A percentile compares a stretch with the other conserved stretches of the same genome.
Conservation (phyloP, 2,113 vertebrate genomes). For the Onychorhynchus coronatus region DNA sequence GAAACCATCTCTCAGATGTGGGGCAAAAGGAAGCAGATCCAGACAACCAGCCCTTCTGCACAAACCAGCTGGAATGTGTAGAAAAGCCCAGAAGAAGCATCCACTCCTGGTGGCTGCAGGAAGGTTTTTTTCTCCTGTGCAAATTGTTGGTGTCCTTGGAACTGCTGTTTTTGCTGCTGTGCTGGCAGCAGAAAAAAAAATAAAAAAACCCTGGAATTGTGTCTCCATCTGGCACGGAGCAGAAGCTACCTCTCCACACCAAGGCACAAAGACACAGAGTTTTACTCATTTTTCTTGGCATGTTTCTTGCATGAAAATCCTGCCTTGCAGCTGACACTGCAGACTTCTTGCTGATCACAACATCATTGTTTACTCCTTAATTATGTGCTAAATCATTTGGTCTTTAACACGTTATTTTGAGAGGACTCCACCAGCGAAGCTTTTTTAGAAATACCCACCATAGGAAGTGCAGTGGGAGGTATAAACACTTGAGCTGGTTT, state of each 20-base stretch:
- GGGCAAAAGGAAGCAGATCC: not conserved
- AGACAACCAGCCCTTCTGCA: not conserved
- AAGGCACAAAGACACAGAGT: not conserved
- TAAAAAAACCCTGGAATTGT: not conserved
- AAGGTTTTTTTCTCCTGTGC: not conserved
- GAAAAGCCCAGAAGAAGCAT: not conserved
- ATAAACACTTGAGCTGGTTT: not conserved
- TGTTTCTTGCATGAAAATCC: not conserved
- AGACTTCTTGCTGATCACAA: not conserved
- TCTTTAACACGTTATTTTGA: not conserved
- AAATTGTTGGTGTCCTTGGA: not conserved
- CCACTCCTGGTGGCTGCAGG: not conserved
- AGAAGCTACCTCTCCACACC: not conserved
- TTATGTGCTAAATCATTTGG: constrained; percentile 32
- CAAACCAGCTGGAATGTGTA: not conserved
- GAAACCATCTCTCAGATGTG: accelerated
- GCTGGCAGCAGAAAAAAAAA: not conserved
- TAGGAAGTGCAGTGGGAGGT: not conserved
- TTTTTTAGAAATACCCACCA: not conserved
- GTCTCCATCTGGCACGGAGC: not conserved
- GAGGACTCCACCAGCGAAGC: not conserved
- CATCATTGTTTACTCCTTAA: not conserved
- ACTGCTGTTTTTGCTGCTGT: not conserved
- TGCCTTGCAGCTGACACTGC: not conserved
- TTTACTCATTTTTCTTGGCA: not conserved